Evolutionary conservation across 1,140 invertebrate species (phyloP), one percentile per base, ranked within the genome.

Genomic region (Euura saliciscinereae): DNA sequence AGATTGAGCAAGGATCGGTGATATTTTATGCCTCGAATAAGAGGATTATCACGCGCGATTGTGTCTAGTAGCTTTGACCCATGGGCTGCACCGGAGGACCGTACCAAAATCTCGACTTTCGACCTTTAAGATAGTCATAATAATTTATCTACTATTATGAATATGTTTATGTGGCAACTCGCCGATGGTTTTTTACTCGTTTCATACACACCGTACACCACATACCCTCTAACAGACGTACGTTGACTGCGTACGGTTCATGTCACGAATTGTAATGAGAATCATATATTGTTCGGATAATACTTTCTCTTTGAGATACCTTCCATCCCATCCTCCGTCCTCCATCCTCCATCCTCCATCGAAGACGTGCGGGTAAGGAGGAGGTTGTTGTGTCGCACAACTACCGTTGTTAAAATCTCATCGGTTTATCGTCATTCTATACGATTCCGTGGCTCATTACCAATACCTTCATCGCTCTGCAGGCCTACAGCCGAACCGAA

Each of bases 281-380:
- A 51, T 51, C 46, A n/a, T 51, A 51, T 51, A 51, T 51, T 51
- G 46, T 51, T 51, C 7, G n/a, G 46, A 51, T 51, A 51, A 51
- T 51, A 51, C 46, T 51, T 51, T 51, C 46, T 51, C 46, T 51
- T 51, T 51, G 46, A 7, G 28, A 28, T 28, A 28, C 28, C 28
- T 28, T 0, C 28, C 28, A 28, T 28, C 28, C 28, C 28, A 28
- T 28, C 28, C 28, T 28, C 28, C 28, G 28, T 28, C 28, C 28
- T 28, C 28, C 28, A 28, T 28, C 28, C 28, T 28, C 28, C 28
- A n/a, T n/a, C n/a, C n/a, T n/a, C n/a, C n/a, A n/a, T n/a, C n/a
- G n/a, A n/a, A n/a, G n/a, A n/a, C n/a, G n/a, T n/a, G 46, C 46
- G 46, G 46, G 46, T 51, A n/a, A n/a, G n/a, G n/a, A n/a, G n/a